These are phyloP conservation scores for Tyto alba DNA, from an alignment of 2,113 vertebrate genomes.

Conservation along the genomic window DNA sequence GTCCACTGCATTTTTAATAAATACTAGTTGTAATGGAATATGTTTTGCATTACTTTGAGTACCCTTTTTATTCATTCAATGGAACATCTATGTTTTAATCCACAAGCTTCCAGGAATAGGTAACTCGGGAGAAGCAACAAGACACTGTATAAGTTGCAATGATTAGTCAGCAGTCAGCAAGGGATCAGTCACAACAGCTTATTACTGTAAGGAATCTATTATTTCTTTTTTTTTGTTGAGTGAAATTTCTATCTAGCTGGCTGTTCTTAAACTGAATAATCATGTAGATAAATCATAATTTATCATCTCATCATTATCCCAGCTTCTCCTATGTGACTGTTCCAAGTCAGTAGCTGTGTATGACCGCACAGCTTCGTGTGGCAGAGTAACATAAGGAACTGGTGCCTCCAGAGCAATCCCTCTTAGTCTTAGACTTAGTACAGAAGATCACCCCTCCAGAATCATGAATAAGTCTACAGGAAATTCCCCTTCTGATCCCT, in stretches of 20 bases:
- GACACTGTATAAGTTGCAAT: background rate
- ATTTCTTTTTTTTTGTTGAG: background rate
- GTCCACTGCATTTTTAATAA: conserved; percentile 58
- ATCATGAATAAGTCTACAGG: background rate
- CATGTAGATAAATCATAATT: background rate
- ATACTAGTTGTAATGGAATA: background rate
- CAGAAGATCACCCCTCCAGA: background rate
- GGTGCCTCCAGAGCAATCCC: background rate
- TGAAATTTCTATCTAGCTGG: background rate
- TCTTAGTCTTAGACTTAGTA: background rate
- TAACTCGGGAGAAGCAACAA: background rate
- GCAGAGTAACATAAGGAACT: background rate
- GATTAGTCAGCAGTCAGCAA: background rate
- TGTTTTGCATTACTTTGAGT: background rate
- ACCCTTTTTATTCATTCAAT: background rate
- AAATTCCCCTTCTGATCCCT: background rate
- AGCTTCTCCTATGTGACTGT: background rate
- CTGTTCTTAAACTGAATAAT: background rate
- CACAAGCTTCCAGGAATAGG: background rate
- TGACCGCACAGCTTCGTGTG: background rate
- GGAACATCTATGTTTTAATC: background rate
- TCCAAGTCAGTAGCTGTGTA: background rate
- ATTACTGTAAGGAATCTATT: background rate
- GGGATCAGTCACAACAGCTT: background rate
- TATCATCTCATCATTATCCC: background rate